Evolutionary conservation across 53 echinoderm and acorn worm genomes (phyloP), one percentile per base, ranked within the genome.

Genomic region (Actinopyga echinites): DNA sequence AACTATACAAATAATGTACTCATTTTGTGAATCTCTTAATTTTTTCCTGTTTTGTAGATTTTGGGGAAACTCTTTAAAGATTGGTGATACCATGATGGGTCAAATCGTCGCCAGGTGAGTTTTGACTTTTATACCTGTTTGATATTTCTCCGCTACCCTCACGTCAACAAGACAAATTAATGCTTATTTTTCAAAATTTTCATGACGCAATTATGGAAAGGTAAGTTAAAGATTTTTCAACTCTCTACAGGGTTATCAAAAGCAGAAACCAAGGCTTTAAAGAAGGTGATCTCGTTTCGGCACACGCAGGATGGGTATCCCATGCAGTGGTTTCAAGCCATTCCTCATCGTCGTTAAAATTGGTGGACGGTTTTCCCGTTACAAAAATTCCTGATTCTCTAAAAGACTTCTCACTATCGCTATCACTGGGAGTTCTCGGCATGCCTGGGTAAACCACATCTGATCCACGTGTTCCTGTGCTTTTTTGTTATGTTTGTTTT

Each of bases 81-180:
- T 28, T 10, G 65, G 65, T 35, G 28, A 25, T 35, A 65, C 65
- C 30, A 65, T 65, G 29, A 32, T 65, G 30, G 65, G 65, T 4
- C 31, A 65, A 65, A 65, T 65, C 30, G 34, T 65, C 15, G 65
- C 31, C 65, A 65, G 34, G 65, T 65, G 19, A 65, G 65, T 33
- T 5, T 12, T 29, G 9, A 1, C 2, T 20, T 60, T 60, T 40
- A 40, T 40, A 8, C 2, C 8, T 40, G 40, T n/a, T n/a, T n/a
- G n/a, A n/a, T n/a, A n/a, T n/a, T n/a, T n/a, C n/a, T n/a, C n/a
- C n/a, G n/a, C n/a, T 8, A 40, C 7, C 40, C 10, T 4, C 2
- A 4, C 40, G 10, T 40, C 7, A 2, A 4, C 40, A 40, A 8
- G 6, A 0, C 8, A 40, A 40, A 0, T 40, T 40, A 0, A 40